Evolutionary conservation across 2,797 vertebrate species (phyloP).

Genomic region (Choloepus didactylus): DNA sequence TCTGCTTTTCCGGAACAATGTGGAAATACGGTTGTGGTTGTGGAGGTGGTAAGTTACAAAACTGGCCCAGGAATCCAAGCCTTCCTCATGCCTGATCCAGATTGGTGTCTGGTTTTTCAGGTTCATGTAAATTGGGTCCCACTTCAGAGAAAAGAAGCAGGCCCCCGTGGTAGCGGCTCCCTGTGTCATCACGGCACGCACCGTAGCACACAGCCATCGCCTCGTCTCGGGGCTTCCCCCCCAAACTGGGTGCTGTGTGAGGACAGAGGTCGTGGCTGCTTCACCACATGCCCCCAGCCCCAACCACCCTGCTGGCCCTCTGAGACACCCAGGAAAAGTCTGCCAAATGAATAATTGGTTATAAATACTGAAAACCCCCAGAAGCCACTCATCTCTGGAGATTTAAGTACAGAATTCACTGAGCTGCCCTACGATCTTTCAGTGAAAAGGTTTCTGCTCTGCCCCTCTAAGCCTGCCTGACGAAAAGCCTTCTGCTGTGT

Average conservation of each 20-base stretch:
- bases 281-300: accelerated
- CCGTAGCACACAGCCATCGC: accelerated
- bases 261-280: not conserved
- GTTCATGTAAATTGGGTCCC: not conserved
- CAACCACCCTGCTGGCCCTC: not conserved
- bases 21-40: not conserved
- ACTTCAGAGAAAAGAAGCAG: not conserved
- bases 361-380: not conserved
- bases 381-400: not conserved
- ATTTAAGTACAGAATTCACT: not conserved
- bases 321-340: not conserved
- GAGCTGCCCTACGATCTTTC: not conserved
- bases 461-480: not conserved
- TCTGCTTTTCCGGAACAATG: not conserved
- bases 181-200: accelerated
- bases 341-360: not conserved
- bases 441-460: not conserved
- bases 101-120: not conserved
- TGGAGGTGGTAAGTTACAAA: too few species aligned
- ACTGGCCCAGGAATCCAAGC: not conserved
- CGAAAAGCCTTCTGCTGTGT: not conserved
- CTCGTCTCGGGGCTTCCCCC: not conserved
- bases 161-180: not conserved
- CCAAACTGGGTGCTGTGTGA: accelerated
- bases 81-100: too few species aligned